Percentiles rank a stretch among this genome's conserved stretches.
Evolutionary conservation across 2,888 invertebrate genomes (phyloP).

Genomic region (Phlogophora meticulosa): DNA sequence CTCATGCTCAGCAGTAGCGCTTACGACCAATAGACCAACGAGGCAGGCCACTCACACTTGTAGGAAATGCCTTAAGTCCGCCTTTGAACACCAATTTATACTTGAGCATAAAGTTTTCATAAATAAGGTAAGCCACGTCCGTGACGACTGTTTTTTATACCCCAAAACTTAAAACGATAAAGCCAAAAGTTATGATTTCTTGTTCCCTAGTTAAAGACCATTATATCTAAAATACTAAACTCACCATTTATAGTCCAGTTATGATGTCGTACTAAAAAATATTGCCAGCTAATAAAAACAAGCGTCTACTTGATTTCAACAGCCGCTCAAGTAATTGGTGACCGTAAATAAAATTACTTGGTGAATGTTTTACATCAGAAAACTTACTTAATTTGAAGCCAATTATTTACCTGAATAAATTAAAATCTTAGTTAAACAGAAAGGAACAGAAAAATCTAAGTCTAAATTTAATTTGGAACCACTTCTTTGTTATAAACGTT

Average conservation of each 20-base stretch:
- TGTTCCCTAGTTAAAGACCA: conserved; percentile 1
- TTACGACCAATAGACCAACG: no score
- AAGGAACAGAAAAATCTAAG: no score
- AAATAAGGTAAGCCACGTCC: no score
- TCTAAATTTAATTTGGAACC: no score
- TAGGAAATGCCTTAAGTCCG: no score
- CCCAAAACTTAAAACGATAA: background rate
- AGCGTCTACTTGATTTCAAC: conserved; percentile 11
- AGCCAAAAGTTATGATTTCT: background rate
- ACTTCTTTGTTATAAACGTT: no score
- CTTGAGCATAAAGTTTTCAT: no score
- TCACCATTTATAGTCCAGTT: conserved; percentile 8
- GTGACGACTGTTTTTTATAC: background rate
- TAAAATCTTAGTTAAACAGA: no score
- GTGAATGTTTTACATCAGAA: conserved; percentile 5
- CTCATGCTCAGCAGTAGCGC: no score
- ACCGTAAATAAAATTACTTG: background rate
- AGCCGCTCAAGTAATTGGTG: conserved; percentile 25
- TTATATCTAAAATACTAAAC: conserved; percentile 9
- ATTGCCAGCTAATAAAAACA: conserved; percentile 23
- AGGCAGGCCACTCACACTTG: no score
- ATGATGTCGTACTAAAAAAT: conserved; percentile 8
- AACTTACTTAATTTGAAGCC: background rate
- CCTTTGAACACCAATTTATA: no score
- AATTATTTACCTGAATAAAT: background rate